Conservation (phyloP, 2,113 vertebrate species). For the Sylvia atricapilla region DNA sequence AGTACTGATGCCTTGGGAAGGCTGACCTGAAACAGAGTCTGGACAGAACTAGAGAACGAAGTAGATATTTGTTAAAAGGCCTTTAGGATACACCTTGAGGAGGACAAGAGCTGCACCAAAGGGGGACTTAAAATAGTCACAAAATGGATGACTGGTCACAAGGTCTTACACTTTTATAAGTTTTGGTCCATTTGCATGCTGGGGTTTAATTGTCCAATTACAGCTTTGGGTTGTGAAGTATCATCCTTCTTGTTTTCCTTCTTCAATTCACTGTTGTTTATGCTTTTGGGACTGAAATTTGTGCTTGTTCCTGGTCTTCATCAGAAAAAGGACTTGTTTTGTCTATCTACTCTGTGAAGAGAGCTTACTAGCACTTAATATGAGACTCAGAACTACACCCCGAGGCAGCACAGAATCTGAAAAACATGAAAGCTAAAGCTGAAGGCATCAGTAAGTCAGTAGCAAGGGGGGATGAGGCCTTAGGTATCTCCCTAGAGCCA, state of each 20-base stretch:
- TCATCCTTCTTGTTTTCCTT: not conserved
- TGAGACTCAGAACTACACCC: not conserved
- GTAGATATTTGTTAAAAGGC: not conserved
- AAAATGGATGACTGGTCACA: not conserved
- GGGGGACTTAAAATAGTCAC: not conserved
- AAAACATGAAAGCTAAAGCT: not conserved
- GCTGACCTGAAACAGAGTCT: not conserved
- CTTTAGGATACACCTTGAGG: not conserved
- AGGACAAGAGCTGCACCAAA: not conserved
- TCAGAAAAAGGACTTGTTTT: not conserved
- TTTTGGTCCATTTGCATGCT: not conserved
- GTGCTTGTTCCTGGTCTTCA: not conserved
- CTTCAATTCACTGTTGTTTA: not conserved
- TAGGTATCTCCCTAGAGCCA: not conserved
- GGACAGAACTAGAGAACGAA: not conserved
- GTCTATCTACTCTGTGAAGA: not conserved
- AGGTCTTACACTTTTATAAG: not conserved
- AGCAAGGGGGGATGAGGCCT: not conserved
- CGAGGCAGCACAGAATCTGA: not conserved
- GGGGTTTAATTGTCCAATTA: not conserved
- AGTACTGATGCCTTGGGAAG: not conserved
- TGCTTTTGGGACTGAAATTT: not conserved
- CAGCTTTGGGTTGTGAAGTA: not conserved
- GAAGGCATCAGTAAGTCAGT: not conserved
- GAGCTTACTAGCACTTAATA: not conserved